phyloP scores from a whole-genome alignment of 2,888 invertebrate genomes.

The Volucella zonaria region DNA sequence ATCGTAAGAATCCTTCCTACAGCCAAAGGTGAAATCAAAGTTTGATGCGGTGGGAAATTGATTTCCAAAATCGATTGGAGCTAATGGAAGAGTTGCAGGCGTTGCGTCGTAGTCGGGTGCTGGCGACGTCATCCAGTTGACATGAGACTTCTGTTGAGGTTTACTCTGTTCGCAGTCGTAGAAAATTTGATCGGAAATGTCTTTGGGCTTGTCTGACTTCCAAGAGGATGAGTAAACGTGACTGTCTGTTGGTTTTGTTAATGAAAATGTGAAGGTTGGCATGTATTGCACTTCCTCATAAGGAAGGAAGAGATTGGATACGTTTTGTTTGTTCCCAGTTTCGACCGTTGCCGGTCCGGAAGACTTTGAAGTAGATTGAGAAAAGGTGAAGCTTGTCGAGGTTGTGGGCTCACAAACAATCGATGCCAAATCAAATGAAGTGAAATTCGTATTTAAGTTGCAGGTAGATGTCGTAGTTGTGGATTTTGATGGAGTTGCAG shows the following conservation, averaged over 20 bases:
- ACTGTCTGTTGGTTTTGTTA: slow-evolving; percentile 61
- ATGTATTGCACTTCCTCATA: slow-evolving; percentile 67
- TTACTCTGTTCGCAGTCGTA: slow-evolving; percentile 70
- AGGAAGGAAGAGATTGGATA: slow-evolving; percentile 44
- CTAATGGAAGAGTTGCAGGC: slow-evolving; percentile 17
- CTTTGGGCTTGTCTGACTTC: slow-evolving; percentile 52
- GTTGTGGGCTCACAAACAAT: slow-evolving; percentile 45
- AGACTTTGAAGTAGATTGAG: slow-evolving; percentile 65
- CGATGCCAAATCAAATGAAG: slow-evolving; percentile 47
- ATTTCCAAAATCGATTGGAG: slow-evolving; percentile 61
- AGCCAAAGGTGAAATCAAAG: slow-evolving; percentile 51
- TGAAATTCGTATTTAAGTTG: slow-evolving; percentile 23
- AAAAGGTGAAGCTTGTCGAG: slow-evolving; percentile 72
- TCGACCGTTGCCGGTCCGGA: slow-evolving; percentile 42
- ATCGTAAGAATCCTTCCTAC: slow-evolving; percentile 64
- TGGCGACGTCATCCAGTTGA: slow-evolving; percentile 82
- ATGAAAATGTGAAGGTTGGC: slow-evolving; percentile 70
- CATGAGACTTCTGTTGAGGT: slow-evolving; percentile 59
- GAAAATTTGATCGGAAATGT: slow-evolving; percentile 56
- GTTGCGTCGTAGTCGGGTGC: slow-evolving; percentile 77
- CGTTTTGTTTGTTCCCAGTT: slow-evolving; percentile 16
- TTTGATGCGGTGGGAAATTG: slow-evolving; percentile 32
- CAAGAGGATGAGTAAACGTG: slow-evolving; percentile 24
- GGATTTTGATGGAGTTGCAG: slow-evolving; percentile 4
- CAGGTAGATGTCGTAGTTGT: slow-evolving; percentile 32